phyloP scores from a whole-genome alignment of 2,797 vertebrate genomes.

The Dendrocincla tyrannina region DNA sequence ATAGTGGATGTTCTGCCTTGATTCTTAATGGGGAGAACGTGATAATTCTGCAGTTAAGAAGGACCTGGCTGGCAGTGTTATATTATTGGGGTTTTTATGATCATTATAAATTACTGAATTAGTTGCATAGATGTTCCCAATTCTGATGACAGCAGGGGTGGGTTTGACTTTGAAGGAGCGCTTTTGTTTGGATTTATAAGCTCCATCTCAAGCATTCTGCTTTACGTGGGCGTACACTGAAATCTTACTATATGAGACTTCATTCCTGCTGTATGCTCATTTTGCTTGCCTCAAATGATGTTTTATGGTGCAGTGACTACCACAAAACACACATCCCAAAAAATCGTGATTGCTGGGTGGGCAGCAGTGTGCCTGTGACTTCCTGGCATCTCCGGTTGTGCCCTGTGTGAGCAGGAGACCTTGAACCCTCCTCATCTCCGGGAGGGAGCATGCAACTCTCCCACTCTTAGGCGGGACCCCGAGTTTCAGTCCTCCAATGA shows the following conservation, averaged over 20 bases:
- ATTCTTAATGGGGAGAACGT: background rate
- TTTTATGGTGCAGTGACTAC: background rate
- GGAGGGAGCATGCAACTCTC: background rate
- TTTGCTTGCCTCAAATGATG: background rate
- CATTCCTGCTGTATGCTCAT: background rate
- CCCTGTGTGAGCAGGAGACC: background rate
- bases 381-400: background rate
- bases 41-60: background rate
- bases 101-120: background rate
- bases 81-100: background rate
- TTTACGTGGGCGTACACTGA: background rate
- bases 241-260: background rate
- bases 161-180: background rate
- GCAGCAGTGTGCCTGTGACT: background rate
- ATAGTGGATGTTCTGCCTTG: background rate
- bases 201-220: background rate
- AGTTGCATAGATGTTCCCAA: background rate
- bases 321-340: background rate
- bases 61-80: background rate
- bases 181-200: background rate
- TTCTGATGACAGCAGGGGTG: background rate
- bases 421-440: background rate
- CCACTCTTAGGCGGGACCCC: background rate
- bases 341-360: background rate
- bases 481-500: background rate